Evolutionary conservation across 2,797 vertebrate species (phyloP).

Genomic region (Acanthis flammea): DNA sequence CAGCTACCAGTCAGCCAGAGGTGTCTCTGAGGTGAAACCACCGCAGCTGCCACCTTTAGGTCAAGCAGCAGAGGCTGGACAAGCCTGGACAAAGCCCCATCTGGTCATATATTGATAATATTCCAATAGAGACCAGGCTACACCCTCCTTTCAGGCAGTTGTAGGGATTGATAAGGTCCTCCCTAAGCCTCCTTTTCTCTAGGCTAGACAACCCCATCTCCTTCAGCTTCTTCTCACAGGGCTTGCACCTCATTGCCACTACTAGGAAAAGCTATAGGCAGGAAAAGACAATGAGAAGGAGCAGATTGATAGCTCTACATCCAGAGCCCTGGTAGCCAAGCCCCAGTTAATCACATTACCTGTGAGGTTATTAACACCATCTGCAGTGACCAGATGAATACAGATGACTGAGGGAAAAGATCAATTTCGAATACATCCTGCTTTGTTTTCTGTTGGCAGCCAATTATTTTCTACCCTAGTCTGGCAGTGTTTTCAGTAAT

Average conservation of each 20-base stretch:
- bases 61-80: no score
- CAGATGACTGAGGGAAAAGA: background rate
- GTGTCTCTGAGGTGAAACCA: no score
- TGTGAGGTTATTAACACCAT: background rate
- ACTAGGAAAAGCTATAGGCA: background rate
- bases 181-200: background rate
- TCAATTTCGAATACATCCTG: background rate
- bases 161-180: background rate
- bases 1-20: no score
- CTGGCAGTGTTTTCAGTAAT: background rate
- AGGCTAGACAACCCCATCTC: background rate
- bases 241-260: background rate
- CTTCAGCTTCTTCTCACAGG: background rate
- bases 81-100: no score
- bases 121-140: background rate
- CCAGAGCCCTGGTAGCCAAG: background rate
- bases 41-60: no score
- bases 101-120: no score
- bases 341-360: background rate
- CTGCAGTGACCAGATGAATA: background rate
- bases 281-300: background rate
- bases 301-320: background rate
- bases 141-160: background rate
- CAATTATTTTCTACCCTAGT: background rate
- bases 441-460: background rate